A percentile compares a stretch with the other conserved stretches of the same genome.
Conservation (phyloP, 2,113 vertebrate genomes). For the Xiphorhynchus elegans region DNA sequence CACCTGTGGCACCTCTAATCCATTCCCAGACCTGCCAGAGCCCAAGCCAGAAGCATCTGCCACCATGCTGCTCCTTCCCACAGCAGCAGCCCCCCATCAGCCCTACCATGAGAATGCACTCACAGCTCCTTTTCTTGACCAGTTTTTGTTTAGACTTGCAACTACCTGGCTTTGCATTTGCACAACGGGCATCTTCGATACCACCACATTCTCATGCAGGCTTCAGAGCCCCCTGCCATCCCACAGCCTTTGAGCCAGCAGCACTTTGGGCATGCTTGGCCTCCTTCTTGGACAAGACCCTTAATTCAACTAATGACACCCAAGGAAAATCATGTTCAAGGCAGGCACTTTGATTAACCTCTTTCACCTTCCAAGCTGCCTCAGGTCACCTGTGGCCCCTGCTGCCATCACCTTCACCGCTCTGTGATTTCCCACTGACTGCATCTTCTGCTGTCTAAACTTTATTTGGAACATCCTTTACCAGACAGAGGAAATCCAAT, state of each 20-base stretch:
- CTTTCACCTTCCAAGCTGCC: background rate
- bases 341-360: background rate
- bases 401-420: background rate
- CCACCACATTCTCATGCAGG: background rate
- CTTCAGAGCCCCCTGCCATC: background rate
- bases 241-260: background rate
- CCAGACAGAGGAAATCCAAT: background rate
- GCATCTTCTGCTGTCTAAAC: background rate
- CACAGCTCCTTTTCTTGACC: fast-evolving
- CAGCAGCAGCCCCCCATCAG: background rate
- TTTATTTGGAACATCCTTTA: background rate
- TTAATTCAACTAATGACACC: background rate
- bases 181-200: background rate
- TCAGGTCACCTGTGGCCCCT: background rate
- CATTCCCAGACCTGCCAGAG: background rate
- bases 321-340: background rate
- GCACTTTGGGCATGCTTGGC: fast-evolving
- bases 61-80: background rate
- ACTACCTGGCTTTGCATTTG: background rate
- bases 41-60: fast-evolving
- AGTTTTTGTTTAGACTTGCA: background rate
- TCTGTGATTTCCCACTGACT: background rate
- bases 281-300: background rate
- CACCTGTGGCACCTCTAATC: background rate
- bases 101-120: fast-evolving